A percentile compares a stretch with the other conserved stretches of the same genome.
phyloP scores from a whole-genome alignment of 2,888 invertebrate species.

The Pogonocherus hispidulus region DNA sequence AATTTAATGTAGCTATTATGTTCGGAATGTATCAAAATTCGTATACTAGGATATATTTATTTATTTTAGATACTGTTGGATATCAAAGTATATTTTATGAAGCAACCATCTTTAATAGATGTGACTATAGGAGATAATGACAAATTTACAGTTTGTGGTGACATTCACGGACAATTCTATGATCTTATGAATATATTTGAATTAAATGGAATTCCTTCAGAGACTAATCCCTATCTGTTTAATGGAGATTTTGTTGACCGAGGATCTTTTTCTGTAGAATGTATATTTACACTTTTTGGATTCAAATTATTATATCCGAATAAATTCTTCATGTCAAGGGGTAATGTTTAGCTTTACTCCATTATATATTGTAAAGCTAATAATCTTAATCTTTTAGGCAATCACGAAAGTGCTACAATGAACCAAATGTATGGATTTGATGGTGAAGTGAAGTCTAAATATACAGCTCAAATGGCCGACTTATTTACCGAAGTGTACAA shows the following conservation, averaged over 20 bases:
- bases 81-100: conserved; percentile 86
- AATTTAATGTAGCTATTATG: too few species aligned
- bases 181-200: conserved; percentile 98
- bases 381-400: conserved; percentile 75
- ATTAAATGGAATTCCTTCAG: conserved; percentile 95
- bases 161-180: conserved; percentile 99
- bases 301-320: conserved; percentile 96
- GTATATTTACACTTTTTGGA: conserved; percentile 97
- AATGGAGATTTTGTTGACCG: conserved; percentile 99
- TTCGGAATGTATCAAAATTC: too few species aligned
- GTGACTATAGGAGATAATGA: conserved; percentile 87
- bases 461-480: conserved; percentile 94
- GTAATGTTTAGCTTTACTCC: conserved; percentile 70
- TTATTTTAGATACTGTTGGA: conserved; percentile 88
- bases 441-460: conserved; percentile 97
- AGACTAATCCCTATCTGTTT: conserved; percentile 97
- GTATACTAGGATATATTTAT: too few species aligned
- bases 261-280: conserved; percentile 99
- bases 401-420: conserved; percentile 98
- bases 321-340: conserved; percentile 98
- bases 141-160: conserved; percentile 98
- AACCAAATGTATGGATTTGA: conserved; percentile 99
- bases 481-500: conserved; percentile 99
- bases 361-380: neutral
- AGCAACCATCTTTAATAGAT: conserved; percentile 90